Evolutionary conservation across 2,888 invertebrate species (phyloP), one percentile per base, ranked within the genome.

Genomic region (Xanthia togata): DNA sequence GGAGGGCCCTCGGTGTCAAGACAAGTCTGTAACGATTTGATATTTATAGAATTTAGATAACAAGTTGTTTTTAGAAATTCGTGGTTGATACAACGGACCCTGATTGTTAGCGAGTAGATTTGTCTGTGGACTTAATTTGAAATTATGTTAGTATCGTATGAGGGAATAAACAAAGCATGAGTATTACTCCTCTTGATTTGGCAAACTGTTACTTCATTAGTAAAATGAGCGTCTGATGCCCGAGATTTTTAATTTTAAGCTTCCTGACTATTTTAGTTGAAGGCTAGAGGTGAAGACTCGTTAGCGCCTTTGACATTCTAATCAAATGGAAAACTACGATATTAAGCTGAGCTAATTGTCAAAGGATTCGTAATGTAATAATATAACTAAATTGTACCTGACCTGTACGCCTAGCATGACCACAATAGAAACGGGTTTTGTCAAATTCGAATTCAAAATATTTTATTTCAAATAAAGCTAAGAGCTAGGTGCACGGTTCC

Each of bases 41-140:
- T 95, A 95, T 95, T 94, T 93, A 95, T 95, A 95, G 94, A 95
- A 93, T 87, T 86, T 76, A 87, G 94, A 95, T 95, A 95, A 93
- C 83, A 76, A 88, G 84, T 91, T 93, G 93, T 92, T 93, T 94
- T 94, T 93, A 94, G 93, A 93, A 93, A 90, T 92, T 91, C 89
- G 89, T 91, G 91, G 92, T 91, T 91, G 84, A 89, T 90, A 87
- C 88, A 70, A 75, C 55, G 67, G 76, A 74, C 77, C 68, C 76
- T 73, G 35, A 73, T 62, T 82, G 78, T 79, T 81, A 78, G 79
- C 50, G 41, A 63, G 76, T 87, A 70, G 65, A 86, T 85, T 87
- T 87, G 78, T 82, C 73, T 85, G 78, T 84, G 44, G 77, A 80
- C 41, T 81, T 67, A 50, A 74, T 74, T 80, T 50, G 4, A 69